phyloP scores from a whole-genome alignment of 2,797 vertebrate species.

The Chelon auratus region DNA sequence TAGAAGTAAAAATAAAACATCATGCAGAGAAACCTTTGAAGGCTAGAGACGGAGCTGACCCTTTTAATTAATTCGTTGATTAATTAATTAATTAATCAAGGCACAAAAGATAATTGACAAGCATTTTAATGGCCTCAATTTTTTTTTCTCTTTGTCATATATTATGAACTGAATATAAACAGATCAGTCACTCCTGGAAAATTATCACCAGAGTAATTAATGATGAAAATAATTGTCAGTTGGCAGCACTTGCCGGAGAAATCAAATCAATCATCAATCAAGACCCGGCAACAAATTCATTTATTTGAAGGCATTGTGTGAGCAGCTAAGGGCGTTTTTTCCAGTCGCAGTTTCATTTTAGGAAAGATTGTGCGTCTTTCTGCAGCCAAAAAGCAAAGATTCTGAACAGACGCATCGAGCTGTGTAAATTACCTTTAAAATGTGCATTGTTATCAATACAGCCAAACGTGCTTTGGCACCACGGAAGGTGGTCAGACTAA shows the following conservation, averaged over 20 bases:
- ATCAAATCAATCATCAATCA: neutral
- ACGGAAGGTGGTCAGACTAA: too few relatives aligned
- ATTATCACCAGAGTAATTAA: neutral
- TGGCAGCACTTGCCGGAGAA: neutral
- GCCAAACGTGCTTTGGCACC: neutral
- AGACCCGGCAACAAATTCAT: neutral
- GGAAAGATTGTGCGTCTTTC: neutral
- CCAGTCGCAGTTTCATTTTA: neutral
- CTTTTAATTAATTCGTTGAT: neutral
- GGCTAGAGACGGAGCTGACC: neutral
- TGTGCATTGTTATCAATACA: neutral
- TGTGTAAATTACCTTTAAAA: conserved; percentile 1
- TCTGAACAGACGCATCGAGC: neutral
- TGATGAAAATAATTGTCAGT: neutral
- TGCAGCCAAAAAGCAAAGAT: neutral
- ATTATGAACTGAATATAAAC: neutral
- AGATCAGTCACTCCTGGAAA: neutral
- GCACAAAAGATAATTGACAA: neutral
- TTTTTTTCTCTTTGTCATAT: neutral
- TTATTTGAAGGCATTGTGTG: neutral
- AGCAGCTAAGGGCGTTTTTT: neutral
- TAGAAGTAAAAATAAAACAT: neutral
- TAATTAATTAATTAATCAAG: neutral
- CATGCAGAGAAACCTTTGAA: neutral
- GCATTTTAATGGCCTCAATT: neutral